Base-by-base conservation (phyloP, 2,888 invertebrate genomes). In the Caradrina clavipalpis region DNA sequence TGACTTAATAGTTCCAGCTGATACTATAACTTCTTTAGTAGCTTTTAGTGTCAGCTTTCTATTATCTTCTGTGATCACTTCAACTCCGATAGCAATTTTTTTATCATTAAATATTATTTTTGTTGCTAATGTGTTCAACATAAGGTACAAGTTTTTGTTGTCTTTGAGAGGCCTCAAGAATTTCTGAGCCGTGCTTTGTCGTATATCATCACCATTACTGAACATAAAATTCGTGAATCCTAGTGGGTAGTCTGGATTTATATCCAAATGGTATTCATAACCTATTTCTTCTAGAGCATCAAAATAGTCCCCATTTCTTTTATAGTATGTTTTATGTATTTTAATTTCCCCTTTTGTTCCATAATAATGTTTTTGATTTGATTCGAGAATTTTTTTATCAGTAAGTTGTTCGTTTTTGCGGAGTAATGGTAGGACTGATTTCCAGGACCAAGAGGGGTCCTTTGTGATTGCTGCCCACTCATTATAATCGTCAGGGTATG, bases 101-200 rank as follows among this genome's bases (percentile, higher is more conserved):
- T 88, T 55, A 0, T 88, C 85, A 83, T 97, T 94, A 57, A 97
- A 94, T n/a, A 96, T 75, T 13, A 97, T 86, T 80, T 93, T 91
- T 0, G 90, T 94, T 0, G 93, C 97, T 21, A 93, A 86, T 1
- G 96, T 93, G 72, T 96, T 86, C 51, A 96, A 96, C 17, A 93
- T 78, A 0, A 94, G 82, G 42, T 89, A 78, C 15, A 94, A 83
- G 61, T 93, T 94, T 3, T 77, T 49, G 35, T 91, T 84, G 0
- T 88, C 73, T 56, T 71, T 84, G 2, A 64, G 64, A 3, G 84
- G 86, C 1, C 90, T 81, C 0, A 97, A 83, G 76, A 94, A 97
- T 58, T 95, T 93, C 54, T 93, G 92, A 0, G 96, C 94, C 1
- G 96, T 93, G 74, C 95, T 96, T 78, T 94, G 95, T 19, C 96